phyloP scores from a whole-genome alignment of 2,888 invertebrate genomes.

The Agrotis clavis region DNA sequence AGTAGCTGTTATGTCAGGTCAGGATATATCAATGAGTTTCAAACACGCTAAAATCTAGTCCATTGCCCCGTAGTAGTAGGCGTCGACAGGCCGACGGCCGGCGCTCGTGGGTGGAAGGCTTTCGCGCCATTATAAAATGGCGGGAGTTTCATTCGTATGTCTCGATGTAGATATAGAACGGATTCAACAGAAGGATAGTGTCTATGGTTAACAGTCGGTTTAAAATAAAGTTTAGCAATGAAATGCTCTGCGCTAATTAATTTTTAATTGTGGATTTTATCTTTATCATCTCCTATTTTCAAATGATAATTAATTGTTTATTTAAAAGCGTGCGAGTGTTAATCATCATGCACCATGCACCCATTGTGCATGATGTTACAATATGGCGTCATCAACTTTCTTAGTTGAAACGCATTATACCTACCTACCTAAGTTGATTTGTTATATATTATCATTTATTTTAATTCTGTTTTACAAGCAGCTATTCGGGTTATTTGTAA shows the following conservation, averaged over 20 bases:
- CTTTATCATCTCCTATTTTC: too few species aligned
- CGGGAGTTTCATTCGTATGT: constrained; percentile 39
- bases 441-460: constrained; percentile 28
- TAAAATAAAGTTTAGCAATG: too few species aligned
- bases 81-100: not conserved
- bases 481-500: not conserved
- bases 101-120: constrained; percentile 21
- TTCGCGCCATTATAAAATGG: constrained; percentile 50
- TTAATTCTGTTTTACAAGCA: not conserved
- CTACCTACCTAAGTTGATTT: constrained; percentile 16
- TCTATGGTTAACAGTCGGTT: too few species aligned
- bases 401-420: too few species aligned
- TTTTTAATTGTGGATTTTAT: too few species aligned
- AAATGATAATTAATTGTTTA: too few species aligned
- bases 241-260: too few species aligned
- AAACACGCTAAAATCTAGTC: constrained; percentile 46
- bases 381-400: too few species aligned
- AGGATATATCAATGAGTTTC: constrained; percentile 43
- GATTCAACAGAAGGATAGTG: too few species aligned
- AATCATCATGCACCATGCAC: too few species aligned
- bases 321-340: too few species aligned
- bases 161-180: not conserved
- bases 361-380: too few species aligned
- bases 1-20: constrained; percentile 31
- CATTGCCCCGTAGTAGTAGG: constrained; percentile 32